Evolutionary conservation across 1,140 invertebrate species (phyloP).

Genomic region (Heliothis subflexa): DNA sequence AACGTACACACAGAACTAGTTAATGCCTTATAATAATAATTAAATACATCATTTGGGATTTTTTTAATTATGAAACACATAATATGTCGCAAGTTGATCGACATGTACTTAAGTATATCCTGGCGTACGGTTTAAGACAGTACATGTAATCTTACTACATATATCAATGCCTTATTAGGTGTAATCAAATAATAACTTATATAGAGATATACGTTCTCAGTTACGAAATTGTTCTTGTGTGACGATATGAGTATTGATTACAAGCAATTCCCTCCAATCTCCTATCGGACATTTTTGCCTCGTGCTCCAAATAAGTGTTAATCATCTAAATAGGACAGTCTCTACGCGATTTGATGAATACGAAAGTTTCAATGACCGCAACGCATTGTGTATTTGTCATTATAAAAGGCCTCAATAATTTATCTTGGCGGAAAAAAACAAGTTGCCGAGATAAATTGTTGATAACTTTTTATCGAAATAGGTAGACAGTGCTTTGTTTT

Average conservation of each 20-base stretch:
- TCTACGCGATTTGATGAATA: slow-evolving; percentile 4
- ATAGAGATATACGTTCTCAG: not conserved
- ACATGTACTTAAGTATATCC: not conserved
- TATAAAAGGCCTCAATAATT: slow-evolving; percentile 18
- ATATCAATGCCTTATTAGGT: not conserved
- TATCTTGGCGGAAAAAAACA: slow-evolving; percentile 34
- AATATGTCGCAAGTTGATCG: not conserved
- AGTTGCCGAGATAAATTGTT: not conserved
- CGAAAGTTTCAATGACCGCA: not conserved
- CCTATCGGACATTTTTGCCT: slow-evolving; percentile 25
- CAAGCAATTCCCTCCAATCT: slow-evolving; percentile 12
- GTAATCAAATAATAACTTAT: not conserved
- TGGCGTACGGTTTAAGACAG: no score
- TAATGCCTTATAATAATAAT: not conserved
- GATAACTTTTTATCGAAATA: slow-evolving; percentile 37
- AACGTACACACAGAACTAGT: not conserved
- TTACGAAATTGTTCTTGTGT: slow-evolving; percentile 7
- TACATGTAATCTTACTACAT: not conserved
- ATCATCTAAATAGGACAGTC: slow-evolving; percentile 22
- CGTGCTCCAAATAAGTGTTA: slow-evolving; percentile 14
- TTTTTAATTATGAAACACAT: no score
- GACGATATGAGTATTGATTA: not conserved
- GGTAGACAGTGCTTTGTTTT: slow-evolving; percentile 20
- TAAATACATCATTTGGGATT: no score
- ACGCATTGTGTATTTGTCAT: not conserved